These are phyloP conservation scores for Bucco capensis DNA, from an alignment of 2,113 vertebrate species.

Conservation along the genomic window DNA sequence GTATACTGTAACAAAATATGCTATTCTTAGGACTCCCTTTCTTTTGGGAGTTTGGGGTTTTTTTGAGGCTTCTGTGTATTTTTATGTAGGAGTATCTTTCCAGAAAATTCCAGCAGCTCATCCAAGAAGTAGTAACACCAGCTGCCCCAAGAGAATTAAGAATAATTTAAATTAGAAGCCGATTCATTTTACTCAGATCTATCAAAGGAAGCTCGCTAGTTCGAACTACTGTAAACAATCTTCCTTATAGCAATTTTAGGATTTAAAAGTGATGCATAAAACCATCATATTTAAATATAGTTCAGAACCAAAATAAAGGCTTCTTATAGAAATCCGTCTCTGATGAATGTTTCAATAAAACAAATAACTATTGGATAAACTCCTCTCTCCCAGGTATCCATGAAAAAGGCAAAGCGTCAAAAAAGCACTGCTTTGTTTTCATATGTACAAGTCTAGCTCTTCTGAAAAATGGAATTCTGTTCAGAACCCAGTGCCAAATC, in stretches of 20 bases:
- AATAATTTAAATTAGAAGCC: neutral
- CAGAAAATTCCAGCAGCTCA: neutral
- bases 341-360: neutral
- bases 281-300: neutral
- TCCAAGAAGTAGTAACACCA: neutral
- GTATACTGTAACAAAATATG: accelerated
- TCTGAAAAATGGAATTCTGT: neutral
- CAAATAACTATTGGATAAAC: neutral
- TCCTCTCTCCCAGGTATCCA: neutral
- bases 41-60: too few relatives aligned
- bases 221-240: neutral
- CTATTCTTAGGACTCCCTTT: neutral
- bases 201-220: neutral
- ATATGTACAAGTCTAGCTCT: neutral
- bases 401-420: neutral
- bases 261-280: neutral
- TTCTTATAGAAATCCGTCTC: neutral
- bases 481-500: neutral
- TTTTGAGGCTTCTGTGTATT: neutral
- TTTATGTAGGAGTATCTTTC: neutral
- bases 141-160: neutral
- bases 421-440: neutral
- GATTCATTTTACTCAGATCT: neutral
- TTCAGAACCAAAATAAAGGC: neutral
- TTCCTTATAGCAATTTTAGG: neutral